Percentiles rank a stretch among this genome's conserved stretches.
These are phyloP conservation scores for Scrobipalpa atriplicella DNA, from an alignment of 2,888 invertebrate genomes.

Conservation along the genomic window DNA sequence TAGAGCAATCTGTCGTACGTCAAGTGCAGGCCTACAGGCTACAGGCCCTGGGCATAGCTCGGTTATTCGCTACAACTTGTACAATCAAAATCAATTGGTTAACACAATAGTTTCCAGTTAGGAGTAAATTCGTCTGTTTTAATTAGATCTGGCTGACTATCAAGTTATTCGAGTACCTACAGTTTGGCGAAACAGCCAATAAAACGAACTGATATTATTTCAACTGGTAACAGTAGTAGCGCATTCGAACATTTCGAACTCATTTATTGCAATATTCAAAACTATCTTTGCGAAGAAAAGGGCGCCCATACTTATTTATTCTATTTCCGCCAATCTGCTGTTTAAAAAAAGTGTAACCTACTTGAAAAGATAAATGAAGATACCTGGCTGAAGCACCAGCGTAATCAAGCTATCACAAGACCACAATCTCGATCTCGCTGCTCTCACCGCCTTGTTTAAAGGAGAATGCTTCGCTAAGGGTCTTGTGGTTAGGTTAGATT, in stretches of 20 bases:
- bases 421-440: background rate
- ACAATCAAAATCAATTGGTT: slow-evolving; percentile 34
- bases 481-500: background rate
- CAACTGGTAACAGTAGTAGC: no score
- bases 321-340: no score
- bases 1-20: slow-evolving; percentile 60
- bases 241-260: no score
- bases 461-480: background rate
- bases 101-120: slow-evolving; percentile 6
- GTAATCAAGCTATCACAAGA: background rate
- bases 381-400: background rate
- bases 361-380: background rate
- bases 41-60: background rate
- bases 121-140: background rate
- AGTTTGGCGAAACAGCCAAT: background rate
- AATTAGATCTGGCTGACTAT: no score
- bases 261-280: no score
- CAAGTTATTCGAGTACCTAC: no score
- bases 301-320: no score
- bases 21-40: slow-evolving; percentile 37
- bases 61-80: slow-evolving; percentile 1
- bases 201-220: no score
- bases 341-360: no score
- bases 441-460: slow-evolving; percentile 4
- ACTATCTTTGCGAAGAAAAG: no score